A percentile compares a stretch with the other conserved stretches of the same genome.
These are phyloP conservation scores for Leptopilina myrica DNA, from an alignment of 2,888 invertebrate species.

Conservation along the genomic window DNA sequence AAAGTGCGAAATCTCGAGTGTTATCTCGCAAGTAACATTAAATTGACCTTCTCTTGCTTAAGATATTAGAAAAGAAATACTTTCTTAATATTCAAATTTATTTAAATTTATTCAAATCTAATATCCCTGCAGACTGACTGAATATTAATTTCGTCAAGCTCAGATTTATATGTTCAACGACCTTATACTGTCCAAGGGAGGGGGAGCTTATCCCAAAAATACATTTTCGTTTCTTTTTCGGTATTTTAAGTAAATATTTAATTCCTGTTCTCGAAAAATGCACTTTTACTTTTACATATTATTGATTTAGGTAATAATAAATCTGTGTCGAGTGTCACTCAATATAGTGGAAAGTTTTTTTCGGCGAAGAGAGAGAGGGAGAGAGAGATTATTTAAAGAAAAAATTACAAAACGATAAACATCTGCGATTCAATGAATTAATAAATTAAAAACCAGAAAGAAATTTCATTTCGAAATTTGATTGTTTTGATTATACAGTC, in stretches of 20 bases:
- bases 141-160: conserved; percentile 14
- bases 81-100: conserved; percentile 1
- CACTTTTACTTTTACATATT: no score
- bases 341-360: no score
- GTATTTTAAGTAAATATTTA: background rate
- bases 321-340: no score
- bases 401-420: no score
- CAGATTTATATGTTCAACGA: conserved; percentile 24
- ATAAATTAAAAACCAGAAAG: no score
- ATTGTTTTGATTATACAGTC: no score
- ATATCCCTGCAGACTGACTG: background rate
- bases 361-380: no score
- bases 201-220: conserved; percentile 4
- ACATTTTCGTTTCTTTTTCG: background rate
- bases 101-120: conserved; percentile 14
- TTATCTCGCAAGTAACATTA: background rate
- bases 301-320: no score
- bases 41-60: background rate
- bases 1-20: background rate
- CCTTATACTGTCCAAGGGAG: background rate
- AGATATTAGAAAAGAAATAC: conserved; percentile 1
- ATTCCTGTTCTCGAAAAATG: no score
- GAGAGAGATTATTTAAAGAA: no score
- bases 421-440: no score
- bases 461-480: no score